These are phyloP conservation scores for Sarcophaga bullata DNA, from an alignment of 1,140 invertebrate species.

Conservation along the genomic window DNA sequence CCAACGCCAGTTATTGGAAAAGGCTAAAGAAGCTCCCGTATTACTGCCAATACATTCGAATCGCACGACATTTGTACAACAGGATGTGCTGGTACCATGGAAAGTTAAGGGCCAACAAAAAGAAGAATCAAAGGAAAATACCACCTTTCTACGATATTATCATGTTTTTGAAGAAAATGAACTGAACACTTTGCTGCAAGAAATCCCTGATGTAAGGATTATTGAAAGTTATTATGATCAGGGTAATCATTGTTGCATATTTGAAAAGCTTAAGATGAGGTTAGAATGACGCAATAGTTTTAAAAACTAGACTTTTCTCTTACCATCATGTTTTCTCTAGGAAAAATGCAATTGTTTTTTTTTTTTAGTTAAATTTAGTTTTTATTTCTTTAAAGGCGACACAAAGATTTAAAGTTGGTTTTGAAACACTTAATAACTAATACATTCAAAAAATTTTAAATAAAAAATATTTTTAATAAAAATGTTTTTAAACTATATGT, in stretches of 20 bases:
- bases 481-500: slow-evolving; percentile 13
- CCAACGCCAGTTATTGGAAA: slow-evolving; percentile 8
- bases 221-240: slow-evolving; percentile 90
- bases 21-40: slow-evolving; percentile 45
- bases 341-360: neutral
- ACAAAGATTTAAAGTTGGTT: slow-evolving; percentile 23
- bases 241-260: slow-evolving; percentile 93
- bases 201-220: slow-evolving; percentile 70
- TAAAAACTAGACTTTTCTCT: no score
- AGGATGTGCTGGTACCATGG: slow-evolving; percentile 91
- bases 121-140: slow-evolving; percentile 64
- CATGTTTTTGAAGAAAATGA: slow-evolving; percentile 94
- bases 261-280: slow-evolving; percentile 69
- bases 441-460: slow-evolving; percentile 24
- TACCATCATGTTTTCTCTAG: no score
- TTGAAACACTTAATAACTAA: slow-evolving; percentile 31
- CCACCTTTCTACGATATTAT: slow-evolving; percentile 86
- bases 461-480: slow-evolving; percentile 18
- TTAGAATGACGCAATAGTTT: no score
- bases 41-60: slow-evolving; percentile 86
- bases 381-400: slow-evolving; percentile 23
- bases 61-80: slow-evolving; percentile 85
- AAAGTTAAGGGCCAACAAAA: slow-evolving; percentile 70
- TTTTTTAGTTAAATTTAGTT: slow-evolving; percentile 25
- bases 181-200: slow-evolving; percentile 76